phyloP scores from a whole-genome alignment of 2,797 vertebrate species.

The Steatocranus sp. region DNA sequence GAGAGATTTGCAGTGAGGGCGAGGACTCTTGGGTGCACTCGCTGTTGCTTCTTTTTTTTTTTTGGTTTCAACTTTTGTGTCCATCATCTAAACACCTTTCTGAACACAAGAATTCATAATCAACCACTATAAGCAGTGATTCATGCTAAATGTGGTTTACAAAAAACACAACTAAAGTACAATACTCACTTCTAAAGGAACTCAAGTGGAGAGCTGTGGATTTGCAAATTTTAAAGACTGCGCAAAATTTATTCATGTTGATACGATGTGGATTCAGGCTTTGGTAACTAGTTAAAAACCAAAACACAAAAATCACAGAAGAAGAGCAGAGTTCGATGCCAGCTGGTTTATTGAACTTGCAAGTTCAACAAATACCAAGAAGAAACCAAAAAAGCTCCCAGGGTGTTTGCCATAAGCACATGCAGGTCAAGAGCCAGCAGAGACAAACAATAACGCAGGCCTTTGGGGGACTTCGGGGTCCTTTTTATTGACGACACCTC shows the following conservation, averaged over 20 bases:
- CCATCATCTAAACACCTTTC: neutral
- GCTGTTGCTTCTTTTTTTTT: neutral
- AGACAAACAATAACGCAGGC: neutral
- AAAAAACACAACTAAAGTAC: neutral
- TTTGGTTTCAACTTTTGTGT: neutral
- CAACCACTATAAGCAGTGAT: neutral
- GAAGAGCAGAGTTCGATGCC: neutral
- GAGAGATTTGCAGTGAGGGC: neutral
- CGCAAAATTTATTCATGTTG: neutral
- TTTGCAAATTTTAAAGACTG: neutral
- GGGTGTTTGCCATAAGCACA: rapidly evolving
- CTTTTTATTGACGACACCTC: neutral
- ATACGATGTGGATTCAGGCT: neutral
- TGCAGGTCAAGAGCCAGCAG: neutral
- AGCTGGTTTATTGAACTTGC: neutral
- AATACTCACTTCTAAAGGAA: neutral
- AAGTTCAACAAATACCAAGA: neutral
- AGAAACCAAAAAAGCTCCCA: neutral
- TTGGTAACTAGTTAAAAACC: neutral
- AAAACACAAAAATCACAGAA: neutral
- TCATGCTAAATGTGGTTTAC: neutral
- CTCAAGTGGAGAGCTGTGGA: neutral
- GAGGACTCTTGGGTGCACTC: neutral
- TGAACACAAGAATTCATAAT: neutral
- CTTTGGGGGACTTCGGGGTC: neutral